A percentile compares a stretch with the other conserved stretches of the same genome.
These are phyloP conservation scores for Limnothrissa miodon DNA, from an alignment of 2,113 vertebrate species.

Conservation along the genomic window DNA sequence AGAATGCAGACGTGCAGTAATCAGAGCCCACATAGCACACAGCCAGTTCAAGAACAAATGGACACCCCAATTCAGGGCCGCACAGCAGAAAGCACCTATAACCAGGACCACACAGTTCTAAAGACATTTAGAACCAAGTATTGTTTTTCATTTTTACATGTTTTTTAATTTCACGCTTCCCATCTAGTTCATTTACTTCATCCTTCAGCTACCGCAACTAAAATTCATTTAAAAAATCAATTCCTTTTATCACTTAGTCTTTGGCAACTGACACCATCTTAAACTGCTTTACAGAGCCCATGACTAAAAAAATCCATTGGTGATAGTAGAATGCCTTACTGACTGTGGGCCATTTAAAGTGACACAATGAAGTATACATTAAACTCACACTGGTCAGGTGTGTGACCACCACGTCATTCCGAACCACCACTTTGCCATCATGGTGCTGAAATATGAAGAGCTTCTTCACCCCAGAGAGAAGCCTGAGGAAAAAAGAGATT, in stretches of 20 bases:
- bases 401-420: conserved; percentile 87
- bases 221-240: background rate
- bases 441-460: conserved; percentile 93
- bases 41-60: background rate
- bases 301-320: too few species aligned
- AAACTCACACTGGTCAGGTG: conserved; percentile 91
- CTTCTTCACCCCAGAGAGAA: conserved; percentile 93
- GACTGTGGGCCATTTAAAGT: background rate
- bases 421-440: conserved; percentile 90
- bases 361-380: background rate
- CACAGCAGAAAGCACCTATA: too few species aligned
- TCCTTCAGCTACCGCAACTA: background rate
- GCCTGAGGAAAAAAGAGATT: conserved; percentile 74
- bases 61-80: too few species aligned
- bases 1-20: background rate
- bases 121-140: background rate
- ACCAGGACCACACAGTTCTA: background rate
- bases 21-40: background rate
- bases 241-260: background rate
- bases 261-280: background rate
- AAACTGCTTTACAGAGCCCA: background rate
- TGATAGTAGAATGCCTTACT: background rate
- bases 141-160: background rate
- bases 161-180: too few species aligned
- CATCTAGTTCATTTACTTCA: background rate